A percentile compares a stretch with the other conserved stretches of the same genome.
Conservation (phyloP, 2,113 vertebrate genomes). For the Chrysemys picta region DNA sequence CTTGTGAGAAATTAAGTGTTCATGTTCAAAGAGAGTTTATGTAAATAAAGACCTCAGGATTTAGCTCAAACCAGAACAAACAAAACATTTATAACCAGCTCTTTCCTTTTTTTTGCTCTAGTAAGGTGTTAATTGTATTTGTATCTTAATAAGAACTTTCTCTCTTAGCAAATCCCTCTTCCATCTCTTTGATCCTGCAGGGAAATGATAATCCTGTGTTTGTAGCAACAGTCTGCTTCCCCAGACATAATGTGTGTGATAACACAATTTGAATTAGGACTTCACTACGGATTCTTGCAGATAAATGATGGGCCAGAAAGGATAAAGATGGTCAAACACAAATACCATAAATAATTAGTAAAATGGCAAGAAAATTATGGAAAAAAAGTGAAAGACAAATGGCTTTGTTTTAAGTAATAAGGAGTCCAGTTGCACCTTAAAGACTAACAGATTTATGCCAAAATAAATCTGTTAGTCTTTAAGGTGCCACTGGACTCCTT, state of each 20-base stretch:
- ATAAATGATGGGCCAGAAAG: not conserved
- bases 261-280: not conserved
- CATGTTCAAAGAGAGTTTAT: not conserved
- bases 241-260: not conserved
- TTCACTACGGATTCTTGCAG: not conserved
- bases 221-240: not conserved
- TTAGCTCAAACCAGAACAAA: not conserved
- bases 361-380: not conserved
- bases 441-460: too few species aligned
- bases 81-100: conserved; percentile 9
- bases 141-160: not conserved
- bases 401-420: not conserved
- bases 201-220: not conserved
- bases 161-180: not conserved
- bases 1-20: not conserved
- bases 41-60: not conserved
- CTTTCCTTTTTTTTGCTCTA: not conserved
- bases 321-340: conserved; percentile 1
- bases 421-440: too few species aligned
- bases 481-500: too few species aligned
- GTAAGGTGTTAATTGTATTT: conserved; percentile 9
- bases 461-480: too few species aligned
- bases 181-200: not conserved
- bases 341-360: not conserved
- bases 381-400: not conserved